These are phyloP conservation scores for Heliconius aoede DNA, from an alignment of 2,888 invertebrate genomes.

Conservation along the genomic window DNA sequence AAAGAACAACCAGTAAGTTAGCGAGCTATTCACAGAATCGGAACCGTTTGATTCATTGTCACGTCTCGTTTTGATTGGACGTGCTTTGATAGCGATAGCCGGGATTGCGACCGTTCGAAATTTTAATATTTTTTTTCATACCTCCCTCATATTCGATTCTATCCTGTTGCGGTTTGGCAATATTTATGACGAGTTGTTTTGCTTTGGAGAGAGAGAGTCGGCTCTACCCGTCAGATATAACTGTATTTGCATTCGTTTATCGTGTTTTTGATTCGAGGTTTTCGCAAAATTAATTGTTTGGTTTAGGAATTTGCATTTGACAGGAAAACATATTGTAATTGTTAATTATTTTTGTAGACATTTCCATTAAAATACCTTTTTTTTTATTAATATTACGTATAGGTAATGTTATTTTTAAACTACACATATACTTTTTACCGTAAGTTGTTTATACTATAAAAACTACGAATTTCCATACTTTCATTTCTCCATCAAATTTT, in stretches of 20 bases:
- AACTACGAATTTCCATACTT: not conserved
- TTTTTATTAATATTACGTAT: not conserved
- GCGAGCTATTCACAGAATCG: slow-evolving; percentile 76
- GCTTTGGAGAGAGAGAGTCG: slow-evolving; percentile 62
- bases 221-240: slow-evolving; percentile 54
- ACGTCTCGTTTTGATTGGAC: slow-evolving; percentile 82
- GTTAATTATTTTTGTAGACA: not conserved
- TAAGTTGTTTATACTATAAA: not conserved
- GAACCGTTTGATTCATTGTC: slow-evolving; percentile 81
- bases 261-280: slow-evolving; percentile 47
- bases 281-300: slow-evolving; percentile 37
- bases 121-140: slow-evolving; percentile 76
- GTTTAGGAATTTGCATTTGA: slow-evolving; percentile 34
- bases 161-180: slow-evolving; percentile 72
- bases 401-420: not conserved
- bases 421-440: not conserved
- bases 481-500: too few species aligned
- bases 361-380: not conserved
- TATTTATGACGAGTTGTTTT: slow-evolving; percentile 76
- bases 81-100: slow-evolving; percentile 82
- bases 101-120: slow-evolving; percentile 77
- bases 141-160: slow-evolving; percentile 75
- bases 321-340: not conserved
- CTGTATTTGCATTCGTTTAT: slow-evolving; percentile 59
- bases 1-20: slow-evolving; percentile 81